A percentile compares a stretch with the other conserved stretches of the same genome.
phyloP scores from a whole-genome alignment of 2,888 invertebrate genomes.

The Ophioninae sp. region DNA sequence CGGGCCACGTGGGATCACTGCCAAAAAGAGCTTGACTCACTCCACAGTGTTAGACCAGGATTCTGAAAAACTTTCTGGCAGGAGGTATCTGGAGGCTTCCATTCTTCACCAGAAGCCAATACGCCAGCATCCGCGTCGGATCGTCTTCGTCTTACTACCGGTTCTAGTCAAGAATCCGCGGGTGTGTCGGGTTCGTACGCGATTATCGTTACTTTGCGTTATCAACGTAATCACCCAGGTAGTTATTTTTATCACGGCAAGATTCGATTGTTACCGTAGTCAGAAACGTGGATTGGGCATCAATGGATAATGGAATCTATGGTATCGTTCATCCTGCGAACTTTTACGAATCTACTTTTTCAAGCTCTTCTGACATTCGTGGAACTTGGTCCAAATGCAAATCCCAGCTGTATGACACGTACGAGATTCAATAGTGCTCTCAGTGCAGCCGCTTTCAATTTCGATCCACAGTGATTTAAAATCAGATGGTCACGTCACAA shows the following conservation, averaged over 20 bases:
- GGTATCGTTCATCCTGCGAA: no score
- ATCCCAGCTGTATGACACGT: background rate
- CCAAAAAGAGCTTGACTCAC: slow-evolving; percentile 43
- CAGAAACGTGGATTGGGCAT: background rate
- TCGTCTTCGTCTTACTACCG: slow-evolving; percentile 14
- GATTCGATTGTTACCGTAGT: background rate
- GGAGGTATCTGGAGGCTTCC: slow-evolving; percentile 17
- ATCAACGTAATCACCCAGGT: background rate
- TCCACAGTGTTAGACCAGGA: background rate
- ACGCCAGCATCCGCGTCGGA: slow-evolving; percentile 20
- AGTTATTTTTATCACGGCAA: no score
- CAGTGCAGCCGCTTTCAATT: background rate
- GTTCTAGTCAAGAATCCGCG: slow-evolving; percentile 11
- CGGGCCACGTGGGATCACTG: slow-evolving; percentile 52
- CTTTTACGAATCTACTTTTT: background rate
- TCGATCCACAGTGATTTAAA: background rate
- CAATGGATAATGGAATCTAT: background rate
- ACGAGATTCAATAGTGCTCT: background rate
- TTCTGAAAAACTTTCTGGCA: background rate
- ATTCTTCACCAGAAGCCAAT: slow-evolving; percentile 21
- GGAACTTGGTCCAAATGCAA: background rate
- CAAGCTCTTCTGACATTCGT: background rate
- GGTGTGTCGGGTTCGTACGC: background rate
- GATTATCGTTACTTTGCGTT: background rate
- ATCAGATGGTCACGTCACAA: no score